Percentiles rank a stretch among this genome's conserved stretches.
These are phyloP conservation scores for Leucophora obtusa DNA, from an alignment of 2,888 invertebrate species.

Conservation along the genomic window DNA sequence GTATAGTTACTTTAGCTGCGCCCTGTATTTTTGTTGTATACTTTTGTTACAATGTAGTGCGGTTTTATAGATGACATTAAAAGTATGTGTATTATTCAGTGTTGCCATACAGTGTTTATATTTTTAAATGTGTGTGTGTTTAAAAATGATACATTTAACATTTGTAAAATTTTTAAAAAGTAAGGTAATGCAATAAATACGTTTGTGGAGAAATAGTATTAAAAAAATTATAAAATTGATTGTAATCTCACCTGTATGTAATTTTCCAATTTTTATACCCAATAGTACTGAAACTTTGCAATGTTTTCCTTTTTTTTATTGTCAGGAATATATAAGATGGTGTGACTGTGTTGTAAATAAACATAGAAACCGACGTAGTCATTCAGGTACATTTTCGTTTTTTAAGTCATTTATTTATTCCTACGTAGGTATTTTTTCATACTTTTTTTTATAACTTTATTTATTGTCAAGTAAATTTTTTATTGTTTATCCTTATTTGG, in stretches of 20 bases:
- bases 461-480: conserved; percentile 27
- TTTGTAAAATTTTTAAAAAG: not conserved
- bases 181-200: not conserved
- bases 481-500: not conserved
- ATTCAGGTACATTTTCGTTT: conserved; percentile 22
- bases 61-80: conserved; percentile 32
- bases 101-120: not conserved
- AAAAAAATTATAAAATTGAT: conserved; percentile 44
- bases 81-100: not conserved
- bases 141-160: not conserved
- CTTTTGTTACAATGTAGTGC: not conserved
- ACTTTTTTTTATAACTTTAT: conserved; percentile 12
- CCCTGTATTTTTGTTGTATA: not conserved
- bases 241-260: conserved; percentile 50
- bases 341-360: not conserved
- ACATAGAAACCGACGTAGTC: not conserved
- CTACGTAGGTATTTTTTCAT: not conserved
- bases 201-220: not conserved
- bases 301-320: not conserved
- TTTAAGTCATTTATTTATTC: conserved; percentile 15
- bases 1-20: too few relatives aligned
- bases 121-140: not conserved
- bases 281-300: not conserved
- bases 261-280: conserved; percentile 41
- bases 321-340: too few relatives aligned